Base-by-base conservation (phyloP, 23 tunicate species). In the Ascidia mentula region DNA sequence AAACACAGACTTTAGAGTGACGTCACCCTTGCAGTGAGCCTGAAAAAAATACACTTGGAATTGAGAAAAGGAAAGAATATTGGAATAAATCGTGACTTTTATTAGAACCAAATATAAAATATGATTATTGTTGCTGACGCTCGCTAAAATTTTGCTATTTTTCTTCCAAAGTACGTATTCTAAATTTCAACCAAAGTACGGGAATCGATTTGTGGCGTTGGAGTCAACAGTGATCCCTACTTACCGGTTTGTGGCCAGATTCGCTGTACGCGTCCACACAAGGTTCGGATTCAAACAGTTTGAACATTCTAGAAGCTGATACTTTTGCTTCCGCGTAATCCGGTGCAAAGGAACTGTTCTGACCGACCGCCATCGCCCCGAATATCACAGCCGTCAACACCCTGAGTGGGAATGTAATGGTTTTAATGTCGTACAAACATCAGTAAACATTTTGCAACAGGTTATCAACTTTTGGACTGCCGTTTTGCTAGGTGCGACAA, bases 331-430 rank as follows among this genome's bases (percentile, higher is more conserved):
- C 99, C 0, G 95, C 99, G 59, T 77, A 95, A 80, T 95, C 95
- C 20, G 99, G 95, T 8, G 95, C 95, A 37, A 89, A 95, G 0
- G 99, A 85, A 77, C 96, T 85, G 75, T 86, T 87, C 76, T 96
- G 99, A 5, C 90, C 91, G 26, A 90, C 96, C 17, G 99, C 93
- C 99, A 96, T 96, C 5, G 99, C 99, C 12, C 99, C 99, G 79
- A 96, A 96, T 30, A 96, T 79, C 37, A 96, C 96, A 5, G 99
- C 99, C 35, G 86, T 96, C 24, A 96, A 73, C 20, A 96, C 99
- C 36, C 97, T 92, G 79, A 72, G 40, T n/a, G n/a, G 73, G 36
- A 60, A 15, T 6, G 37, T 34, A 5, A 53, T 6, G 24, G 22
- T 6, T 6, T 42, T 12, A 15, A 42, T 53, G 65, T 6, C 65